Evolutionary conservation across 2,113 vertebrate genomes (phyloP).

Genomic region (Microcebus jonahi): DNA sequence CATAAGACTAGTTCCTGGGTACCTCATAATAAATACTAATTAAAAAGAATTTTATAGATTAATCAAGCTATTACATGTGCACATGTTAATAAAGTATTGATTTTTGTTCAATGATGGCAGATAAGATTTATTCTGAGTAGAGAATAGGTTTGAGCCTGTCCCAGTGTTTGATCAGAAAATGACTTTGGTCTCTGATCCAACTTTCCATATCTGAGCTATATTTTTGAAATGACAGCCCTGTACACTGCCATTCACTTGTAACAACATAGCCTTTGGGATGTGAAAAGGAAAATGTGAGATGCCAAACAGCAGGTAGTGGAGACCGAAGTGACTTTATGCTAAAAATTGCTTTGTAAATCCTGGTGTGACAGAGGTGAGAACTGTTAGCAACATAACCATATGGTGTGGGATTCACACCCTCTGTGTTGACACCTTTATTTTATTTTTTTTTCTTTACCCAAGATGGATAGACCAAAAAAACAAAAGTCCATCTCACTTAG

Average conservation of each 20-base stretch:
- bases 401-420: constrained; percentile 69
- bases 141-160: not conserved
- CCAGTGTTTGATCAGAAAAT: not conserved
- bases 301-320: constrained; percentile 67
- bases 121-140: not conserved
- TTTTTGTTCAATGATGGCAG: not conserved
- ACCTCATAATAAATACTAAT: constrained; percentile 1
- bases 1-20: not conserved
- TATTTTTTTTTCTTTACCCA: not conserved
- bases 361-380: constrained; percentile 71
- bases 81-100: not conserved
- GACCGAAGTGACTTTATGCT: not conserved
- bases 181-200: not conserved
- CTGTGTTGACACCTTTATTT: constrained; percentile 32
- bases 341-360: constrained; percentile 40
- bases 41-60: not conserved
- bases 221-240: not conserved
- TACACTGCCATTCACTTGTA: constrained; percentile 7
- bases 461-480: not conserved
- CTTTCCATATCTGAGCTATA: not conserved
- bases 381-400: constrained; percentile 66
- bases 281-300: constrained; percentile 47
- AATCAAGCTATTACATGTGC: not conserved
- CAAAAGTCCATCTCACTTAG: constrained; percentile 10
- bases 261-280: not conserved